phyloP scores from a whole-genome alignment of 2,797 vertebrate species.

The Dermochelys coriacea region DNA sequence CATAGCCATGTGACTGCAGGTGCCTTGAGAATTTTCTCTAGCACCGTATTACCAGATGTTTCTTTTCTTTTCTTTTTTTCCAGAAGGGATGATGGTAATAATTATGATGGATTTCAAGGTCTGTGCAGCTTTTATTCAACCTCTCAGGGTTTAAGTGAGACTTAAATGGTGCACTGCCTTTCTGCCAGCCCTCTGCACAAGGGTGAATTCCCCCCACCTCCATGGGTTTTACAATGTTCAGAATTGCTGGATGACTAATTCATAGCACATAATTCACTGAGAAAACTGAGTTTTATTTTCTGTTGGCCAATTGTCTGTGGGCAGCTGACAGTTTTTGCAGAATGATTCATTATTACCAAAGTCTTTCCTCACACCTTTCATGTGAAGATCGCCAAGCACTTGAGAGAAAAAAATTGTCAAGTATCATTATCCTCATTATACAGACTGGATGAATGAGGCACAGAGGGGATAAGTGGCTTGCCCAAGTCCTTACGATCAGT shows the following conservation, averaged over 20 bases:
- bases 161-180: neutral
- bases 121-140: neutral
- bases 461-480: neutral
- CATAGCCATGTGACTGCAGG: neutral
- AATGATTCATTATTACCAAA: neutral
- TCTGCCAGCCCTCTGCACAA: neutral
- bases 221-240: neutral
- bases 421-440: neutral
- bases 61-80: neutral
- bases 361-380: neutral
- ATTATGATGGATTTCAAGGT: neutral
- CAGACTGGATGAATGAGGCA: neutral
- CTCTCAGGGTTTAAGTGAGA: neutral
- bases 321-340: neutral
- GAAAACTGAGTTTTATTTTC: neutral
- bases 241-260: neutral
- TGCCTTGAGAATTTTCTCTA: neutral
- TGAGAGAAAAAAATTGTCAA: neutral
- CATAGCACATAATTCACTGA: neutral
- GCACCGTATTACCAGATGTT: neutral
- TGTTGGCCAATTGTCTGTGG: neutral
- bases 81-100: neutral
- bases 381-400: neutral
- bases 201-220: neutral
- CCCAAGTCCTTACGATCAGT: neutral